These are phyloP conservation scores for Pycnonotus jocosus DNA, from an alignment of 2,113 vertebrate genomes.

Conservation along the genomic window DNA sequence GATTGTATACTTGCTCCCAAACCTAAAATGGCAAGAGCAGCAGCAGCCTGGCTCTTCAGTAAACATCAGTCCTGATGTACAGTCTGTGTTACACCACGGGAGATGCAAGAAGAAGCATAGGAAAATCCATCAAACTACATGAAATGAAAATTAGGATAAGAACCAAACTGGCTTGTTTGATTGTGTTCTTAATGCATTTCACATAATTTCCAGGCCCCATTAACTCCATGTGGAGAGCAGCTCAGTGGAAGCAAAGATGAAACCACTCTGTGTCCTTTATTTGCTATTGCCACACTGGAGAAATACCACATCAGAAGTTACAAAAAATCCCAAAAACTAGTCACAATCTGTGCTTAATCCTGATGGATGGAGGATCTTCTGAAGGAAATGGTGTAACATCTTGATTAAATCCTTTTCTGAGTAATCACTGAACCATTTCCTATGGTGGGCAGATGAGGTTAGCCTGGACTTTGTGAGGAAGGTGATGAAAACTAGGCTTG, in stretches of 20 bases:
- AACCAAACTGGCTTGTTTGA: not conserved
- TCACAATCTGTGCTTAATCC: not conserved
- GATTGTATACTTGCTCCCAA: not conserved
- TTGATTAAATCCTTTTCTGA: not conserved
- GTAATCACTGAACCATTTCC: slow-evolving; percentile 25
- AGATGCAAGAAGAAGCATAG: not conserved
- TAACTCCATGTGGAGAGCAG: not conserved
- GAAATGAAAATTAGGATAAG: not conserved
- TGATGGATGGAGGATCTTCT: not conserved
- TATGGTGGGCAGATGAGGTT: not conserved
- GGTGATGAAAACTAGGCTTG: not conserved
- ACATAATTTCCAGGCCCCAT: not conserved
- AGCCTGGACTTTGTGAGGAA: not conserved
- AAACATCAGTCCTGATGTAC: not conserved
- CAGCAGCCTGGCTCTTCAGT: not conserved
- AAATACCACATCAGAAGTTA: not conserved
- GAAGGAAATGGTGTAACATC: not conserved
- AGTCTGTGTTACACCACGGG: not conserved
- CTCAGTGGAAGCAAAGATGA: not conserved
- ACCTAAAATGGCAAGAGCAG: not conserved
- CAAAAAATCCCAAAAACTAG: not conserved
- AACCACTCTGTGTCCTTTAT: not conserved
- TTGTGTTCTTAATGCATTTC: not conserved
- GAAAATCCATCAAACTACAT: not conserved
- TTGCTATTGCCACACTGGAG: not conserved